Evolutionary conservation across 2,888 invertebrate genomes (phyloP).

Genomic region (Drosophila subsilvestris): DNA sequence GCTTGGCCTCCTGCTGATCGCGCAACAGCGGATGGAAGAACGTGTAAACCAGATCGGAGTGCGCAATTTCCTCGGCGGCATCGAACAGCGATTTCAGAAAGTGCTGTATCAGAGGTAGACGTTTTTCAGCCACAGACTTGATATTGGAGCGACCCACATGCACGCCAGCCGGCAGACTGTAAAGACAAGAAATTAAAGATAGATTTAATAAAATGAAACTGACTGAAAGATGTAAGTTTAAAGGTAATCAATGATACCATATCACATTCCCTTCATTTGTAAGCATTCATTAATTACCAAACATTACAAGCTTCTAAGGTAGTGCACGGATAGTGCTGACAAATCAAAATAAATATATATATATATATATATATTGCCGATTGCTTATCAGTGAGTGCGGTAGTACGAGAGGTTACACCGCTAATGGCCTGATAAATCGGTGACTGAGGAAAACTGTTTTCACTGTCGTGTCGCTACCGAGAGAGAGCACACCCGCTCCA

Average conservation of each 20-base stretch:
- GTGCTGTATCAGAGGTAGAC: slow-evolving; percentile 94
- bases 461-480: slow-evolving; percentile 29
- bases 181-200: slow-evolving; percentile 6
- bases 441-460: slow-evolving; percentile 47
- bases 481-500: slow-evolving; percentile 7
- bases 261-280: not conserved
- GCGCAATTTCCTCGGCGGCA: slow-evolving; percentile 96
- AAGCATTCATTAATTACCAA: not conserved
- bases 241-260: too few relatives aligned
- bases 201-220: slow-evolving; percentile 2
- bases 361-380: slow-evolving; percentile 5
- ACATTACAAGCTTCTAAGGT: not conserved
- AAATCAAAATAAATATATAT: slow-evolving; percentile 18
- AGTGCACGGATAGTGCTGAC: not conserved
- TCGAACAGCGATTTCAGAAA: slow-evolving; percentile 94
- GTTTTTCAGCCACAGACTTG: slow-evolving; percentile 96
- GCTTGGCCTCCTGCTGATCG: slow-evolving; percentile 96
- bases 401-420: slow-evolving; percentile 39
- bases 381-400: slow-evolving; percentile 48
- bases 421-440: slow-evolving; percentile 61
- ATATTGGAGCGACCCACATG: slow-evolving; percentile 97
- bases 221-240: not conserved
- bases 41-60: slow-evolving; percentile 98
- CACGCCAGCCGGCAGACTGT: slow-evolving; percentile 89
- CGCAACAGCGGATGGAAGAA: slow-evolving; percentile 98